Evolutionary conservation across 2,113 vertebrate genomes (phyloP).

Genomic region (Cyanoderma ruficeps): DNA sequence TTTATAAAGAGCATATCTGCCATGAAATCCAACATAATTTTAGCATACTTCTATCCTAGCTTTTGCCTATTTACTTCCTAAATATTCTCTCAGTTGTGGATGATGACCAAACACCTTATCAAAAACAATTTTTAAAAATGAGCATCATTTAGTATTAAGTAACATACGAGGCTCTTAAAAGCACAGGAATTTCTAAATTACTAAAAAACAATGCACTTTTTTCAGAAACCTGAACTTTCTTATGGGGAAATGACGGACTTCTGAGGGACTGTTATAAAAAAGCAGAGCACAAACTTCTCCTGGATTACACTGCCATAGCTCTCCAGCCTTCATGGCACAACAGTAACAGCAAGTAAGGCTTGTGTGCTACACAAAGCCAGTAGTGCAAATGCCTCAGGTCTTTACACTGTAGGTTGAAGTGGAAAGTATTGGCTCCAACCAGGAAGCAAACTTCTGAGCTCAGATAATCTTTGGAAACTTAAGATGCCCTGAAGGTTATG

Average conservation of each 20-base stretch:
- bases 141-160: neutral
- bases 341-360: neutral
- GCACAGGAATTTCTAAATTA: neutral
- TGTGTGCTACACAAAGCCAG: neutral
- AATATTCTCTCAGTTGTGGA: neutral
- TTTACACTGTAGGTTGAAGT: neutral
- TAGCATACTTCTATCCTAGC: neutral
- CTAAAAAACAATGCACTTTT: neutral
- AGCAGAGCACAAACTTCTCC: neutral
- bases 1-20: neutral
- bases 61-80: neutral
- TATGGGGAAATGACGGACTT: neutral
- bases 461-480: neutral
- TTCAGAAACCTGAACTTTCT: neutral
- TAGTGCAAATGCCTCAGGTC: neutral
- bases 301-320: neutral
- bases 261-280: neutral
- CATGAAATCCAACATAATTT: neutral
- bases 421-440: neutral
- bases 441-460: neutral
- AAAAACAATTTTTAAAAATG: neutral
- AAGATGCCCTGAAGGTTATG: neutral
- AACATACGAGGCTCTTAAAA: neutral
- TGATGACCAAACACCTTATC: neutral
- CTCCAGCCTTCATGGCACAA: neutral